Percentiles rank a stretch among this genome's conserved stretches.
These are phyloP conservation scores for Ethmia dodecea DNA, from an alignment of 2,888 invertebrate genomes.

Conservation along the genomic window DNA sequence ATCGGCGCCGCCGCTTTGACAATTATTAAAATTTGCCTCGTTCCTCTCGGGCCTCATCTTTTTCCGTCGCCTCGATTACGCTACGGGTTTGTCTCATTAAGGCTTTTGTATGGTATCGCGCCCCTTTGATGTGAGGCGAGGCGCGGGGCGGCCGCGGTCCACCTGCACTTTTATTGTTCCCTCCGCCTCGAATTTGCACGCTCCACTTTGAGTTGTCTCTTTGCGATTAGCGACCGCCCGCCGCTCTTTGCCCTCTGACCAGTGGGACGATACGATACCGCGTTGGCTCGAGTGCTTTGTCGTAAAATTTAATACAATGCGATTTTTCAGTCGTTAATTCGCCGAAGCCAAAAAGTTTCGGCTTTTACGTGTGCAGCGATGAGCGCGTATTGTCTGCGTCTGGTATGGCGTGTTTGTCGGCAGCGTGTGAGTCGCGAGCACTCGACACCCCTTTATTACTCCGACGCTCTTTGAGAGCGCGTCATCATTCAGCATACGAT, in stretches of 20 bases:
- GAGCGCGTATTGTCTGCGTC: too few species aligned
- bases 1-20: constrained; percentile 78
- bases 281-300: constrained; percentile 1
- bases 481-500: constrained; percentile 59
- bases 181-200: constrained; percentile 68
- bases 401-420: constrained; percentile 17
- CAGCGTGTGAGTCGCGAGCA: constrained; percentile 32
- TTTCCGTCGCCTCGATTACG: constrained; percentile 77
- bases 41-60: constrained; percentile 76
- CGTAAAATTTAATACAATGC: too few species aligned
- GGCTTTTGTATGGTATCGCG: constrained; percentile 75
- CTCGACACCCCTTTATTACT: constrained; percentile 71
- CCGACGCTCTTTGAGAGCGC: constrained; percentile 58
- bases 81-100: constrained; percentile 78
- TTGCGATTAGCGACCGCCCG: constrained; percentile 58
- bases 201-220: constrained; percentile 68
- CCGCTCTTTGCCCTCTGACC: constrained; percentile 42
- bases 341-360: too few species aligned
- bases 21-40: constrained; percentile 79
- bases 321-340: too few species aligned
- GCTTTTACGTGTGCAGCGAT: too few species aligned
- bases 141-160: constrained; percentile 54
- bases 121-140: constrained; percentile 66
- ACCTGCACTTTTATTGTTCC: constrained; percentile 76
- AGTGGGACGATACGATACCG: constrained; percentile 35